phyloP scores from a whole-genome alignment of 2,113 vertebrate species.

The Rhinichthys klamathensis region DNA sequence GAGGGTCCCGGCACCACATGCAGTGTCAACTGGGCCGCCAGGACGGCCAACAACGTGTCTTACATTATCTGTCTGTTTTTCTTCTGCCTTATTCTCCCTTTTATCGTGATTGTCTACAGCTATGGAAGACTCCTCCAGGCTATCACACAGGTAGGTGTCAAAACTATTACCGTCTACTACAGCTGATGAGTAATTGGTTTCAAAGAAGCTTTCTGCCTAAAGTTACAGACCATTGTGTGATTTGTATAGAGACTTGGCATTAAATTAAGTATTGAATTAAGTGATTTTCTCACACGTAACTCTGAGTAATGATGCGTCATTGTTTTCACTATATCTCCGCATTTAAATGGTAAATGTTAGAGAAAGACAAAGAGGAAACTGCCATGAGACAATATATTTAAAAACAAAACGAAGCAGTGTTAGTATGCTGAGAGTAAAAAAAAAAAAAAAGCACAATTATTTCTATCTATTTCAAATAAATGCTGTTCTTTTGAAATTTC shows the following conservation, averaged over 20 bases:
- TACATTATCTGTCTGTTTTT: constrained; percentile 82
- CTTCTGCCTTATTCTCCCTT: constrained; percentile 82
- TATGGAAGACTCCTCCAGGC: constrained; percentile 77
- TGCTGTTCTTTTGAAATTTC: too few relatives aligned
- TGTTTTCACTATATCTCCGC: too few relatives aligned
- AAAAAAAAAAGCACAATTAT: too few relatives aligned
- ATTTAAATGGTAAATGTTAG: too few relatives aligned
- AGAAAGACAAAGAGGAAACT: too few relatives aligned
- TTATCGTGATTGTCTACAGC: constrained; percentile 78
- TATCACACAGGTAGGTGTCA: constrained; percentile 76
- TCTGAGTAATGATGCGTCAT: too few relatives aligned
- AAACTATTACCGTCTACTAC: neutral
- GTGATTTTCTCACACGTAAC: neutral
- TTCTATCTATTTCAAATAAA: too few relatives aligned
- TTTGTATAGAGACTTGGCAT: neutral
- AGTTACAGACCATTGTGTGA: neutral
- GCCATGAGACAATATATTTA: too few relatives aligned
- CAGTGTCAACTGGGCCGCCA: constrained; percentile 76
- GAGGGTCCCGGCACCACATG: constrained; percentile 78
- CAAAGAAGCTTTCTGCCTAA: constrained; percentile 10
- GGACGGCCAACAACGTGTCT: constrained; percentile 77
- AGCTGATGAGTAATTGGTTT: constrained; percentile 60
- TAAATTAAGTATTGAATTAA: neutral
- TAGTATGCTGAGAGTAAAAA: too few relatives aligned
- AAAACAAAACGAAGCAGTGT: too few relatives aligned